Percentiles rank a stretch among this genome's conserved stretches.
Evolutionary conservation across 1,140 invertebrate genomes (phyloP).

Genomic region (Ditylenchus dipsaci): DNA sequence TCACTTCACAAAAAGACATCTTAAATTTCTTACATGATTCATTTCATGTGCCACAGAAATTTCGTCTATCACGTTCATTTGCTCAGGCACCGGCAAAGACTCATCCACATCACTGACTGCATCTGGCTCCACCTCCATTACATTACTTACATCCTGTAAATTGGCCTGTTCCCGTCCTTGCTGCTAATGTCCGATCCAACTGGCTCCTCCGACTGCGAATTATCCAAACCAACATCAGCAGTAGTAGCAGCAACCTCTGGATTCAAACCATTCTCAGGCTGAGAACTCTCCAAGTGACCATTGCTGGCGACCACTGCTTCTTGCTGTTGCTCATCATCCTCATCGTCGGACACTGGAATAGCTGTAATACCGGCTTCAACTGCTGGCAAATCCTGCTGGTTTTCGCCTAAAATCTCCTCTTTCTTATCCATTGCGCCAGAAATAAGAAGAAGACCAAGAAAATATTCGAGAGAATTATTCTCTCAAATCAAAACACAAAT

Average conservation of each 20-base stretch:
- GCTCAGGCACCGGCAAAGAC: neutral
- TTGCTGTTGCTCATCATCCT: neutral
- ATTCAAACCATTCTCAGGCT: too few species aligned
- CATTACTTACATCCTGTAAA: neutral
- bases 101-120: neutral
- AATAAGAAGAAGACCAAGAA: neutral
- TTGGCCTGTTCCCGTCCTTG: neutral
- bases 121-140: neutral
- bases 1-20: too few species aligned
- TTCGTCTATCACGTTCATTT: neutral
- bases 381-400: neutral
- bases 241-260: too few species aligned
- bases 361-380: conserved; percentile 1
- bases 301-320: too few species aligned
- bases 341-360: conserved; percentile 1
- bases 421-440: neutral
- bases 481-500: neutral
- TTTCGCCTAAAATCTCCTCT: neutral
- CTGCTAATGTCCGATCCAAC: too few species aligned
- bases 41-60: conserved; percentile 6
- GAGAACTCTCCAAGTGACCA: too few species aligned
- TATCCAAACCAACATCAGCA: too few species aligned
- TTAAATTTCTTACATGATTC: neutral
- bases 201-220: too few species aligned
- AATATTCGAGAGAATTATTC: neutral